These are phyloP conservation scores for Morus bassanus DNA, from an alignment of 2,797 vertebrate species.

Conservation along the genomic window DNA sequence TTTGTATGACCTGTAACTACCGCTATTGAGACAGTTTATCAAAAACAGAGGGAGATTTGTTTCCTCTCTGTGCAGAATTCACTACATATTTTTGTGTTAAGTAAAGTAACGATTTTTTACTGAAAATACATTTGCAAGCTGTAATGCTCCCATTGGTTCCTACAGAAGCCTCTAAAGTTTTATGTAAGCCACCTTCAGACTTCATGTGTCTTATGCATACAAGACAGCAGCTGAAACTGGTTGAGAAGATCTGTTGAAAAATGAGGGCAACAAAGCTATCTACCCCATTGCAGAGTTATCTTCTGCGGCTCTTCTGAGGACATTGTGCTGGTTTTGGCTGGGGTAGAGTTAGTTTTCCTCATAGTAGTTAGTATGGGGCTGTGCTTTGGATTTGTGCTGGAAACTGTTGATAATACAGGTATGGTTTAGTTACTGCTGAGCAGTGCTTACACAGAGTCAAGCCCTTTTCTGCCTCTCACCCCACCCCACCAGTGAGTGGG, in stretches of 20 bases:
- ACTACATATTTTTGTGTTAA: neutral
- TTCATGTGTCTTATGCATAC: neutral
- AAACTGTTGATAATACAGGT: too few species aligned
- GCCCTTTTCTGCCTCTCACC: too few species aligned
- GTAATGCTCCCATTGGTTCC: neutral
- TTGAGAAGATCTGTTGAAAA: neutral
- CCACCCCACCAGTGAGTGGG: too few species aligned
- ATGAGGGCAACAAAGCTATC: neutral
- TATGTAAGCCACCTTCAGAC: neutral
- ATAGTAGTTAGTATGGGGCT: too few species aligned
- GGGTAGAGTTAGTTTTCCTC: too few species aligned
- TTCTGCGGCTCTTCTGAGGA: neutral
- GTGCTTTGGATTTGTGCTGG: too few species aligned
- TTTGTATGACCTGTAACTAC: neutral
- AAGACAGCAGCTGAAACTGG: neutral
- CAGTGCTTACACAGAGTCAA: too few species aligned
- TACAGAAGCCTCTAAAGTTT: neutral
- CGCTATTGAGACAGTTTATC: neutral
- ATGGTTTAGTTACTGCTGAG: too few species aligned
- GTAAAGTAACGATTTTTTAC: neutral
- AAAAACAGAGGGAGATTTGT: neutral
- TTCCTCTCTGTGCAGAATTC: neutral
- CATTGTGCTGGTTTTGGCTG: neutral
- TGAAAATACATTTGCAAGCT: neutral
- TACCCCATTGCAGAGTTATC: neutral